Evolutionary conservation across 2,888 invertebrate species (phyloP), one percentile per base, ranked within the genome.

Genomic region (Epirrita christyi): DNA sequence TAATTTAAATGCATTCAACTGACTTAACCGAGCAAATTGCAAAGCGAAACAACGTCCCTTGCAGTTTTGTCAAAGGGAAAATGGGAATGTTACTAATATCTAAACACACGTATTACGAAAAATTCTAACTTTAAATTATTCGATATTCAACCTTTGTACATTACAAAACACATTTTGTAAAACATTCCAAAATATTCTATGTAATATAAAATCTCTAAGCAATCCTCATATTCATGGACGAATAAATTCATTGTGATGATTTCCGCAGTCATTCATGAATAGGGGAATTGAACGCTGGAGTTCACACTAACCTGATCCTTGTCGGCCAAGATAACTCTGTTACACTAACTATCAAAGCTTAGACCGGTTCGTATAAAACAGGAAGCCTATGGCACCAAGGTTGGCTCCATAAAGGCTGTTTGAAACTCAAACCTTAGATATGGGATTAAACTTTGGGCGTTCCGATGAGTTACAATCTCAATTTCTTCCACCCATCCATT

Each of bases 1-100:
- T 89, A 90, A 64, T 77, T 81, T 90, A 90, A 90, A 90, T 90
- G 90, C 90, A 88, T 81, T 81, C 67, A 73, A 78, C 76, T 80
- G 81, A 86, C 82, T 83, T 80, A 50, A 72, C 73, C 70, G 73
- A 82, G 73, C 77, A 73, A 45, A 76, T 78, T 71, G 72, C 76
- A 67, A 73, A 69, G 66, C 69, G 72, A 73, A 50, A 68, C 51
- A 52, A 52, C 51, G 42, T 63, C 68, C 46, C 60, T 64, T 71
- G 77, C 81, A 83, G 78, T 76, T 81, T 79, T 76, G 76, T 78
- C 79, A 78, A 81, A 72, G 72, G 72, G 61, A 69, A 65, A 72
- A 71, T 71, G 77, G 84, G 82, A 86, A 85, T 86, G 85, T 82
- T 72, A 74, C 76, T 77, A 78, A 72, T 74, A 72, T 64, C 67